phyloP scores from a whole-genome alignment of 2,888 invertebrate species.

The Ormyrus labotus region DNA sequence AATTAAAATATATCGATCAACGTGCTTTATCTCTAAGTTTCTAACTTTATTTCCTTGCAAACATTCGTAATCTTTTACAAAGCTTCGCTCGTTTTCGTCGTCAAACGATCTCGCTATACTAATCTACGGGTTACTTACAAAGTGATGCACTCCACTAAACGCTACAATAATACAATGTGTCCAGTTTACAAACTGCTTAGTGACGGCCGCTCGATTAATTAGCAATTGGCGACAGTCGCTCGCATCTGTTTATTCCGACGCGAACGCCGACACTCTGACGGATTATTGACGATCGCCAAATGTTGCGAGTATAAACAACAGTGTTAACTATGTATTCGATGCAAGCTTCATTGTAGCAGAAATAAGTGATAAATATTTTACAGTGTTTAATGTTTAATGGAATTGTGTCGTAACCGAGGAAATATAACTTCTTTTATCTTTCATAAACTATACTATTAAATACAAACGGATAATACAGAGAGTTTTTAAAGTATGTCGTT shows the following conservation, averaged over 20 bases:
- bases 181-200: conserved; percentile 18
- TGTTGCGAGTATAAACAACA: conserved; percentile 18
- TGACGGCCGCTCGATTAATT: not conserved
- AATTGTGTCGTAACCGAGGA: conserved; percentile 13
- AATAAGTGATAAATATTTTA: conserved; percentile 28
- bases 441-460: not conserved
- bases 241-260: not conserved
- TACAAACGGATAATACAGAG: not conserved
- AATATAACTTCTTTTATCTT: conserved; percentile 5
- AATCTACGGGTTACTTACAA: conserved; percentile 22
- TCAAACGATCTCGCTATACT: conserved; percentile 9
- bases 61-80: conserved; percentile 8
- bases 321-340: conserved; percentile 6
- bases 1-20: conserved; percentile 60
- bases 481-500: conserved; percentile 1
- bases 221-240: not conserved
- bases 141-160: conserved; percentile 2
- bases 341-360: not conserved
- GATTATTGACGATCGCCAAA: conserved; percentile 14
- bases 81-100: conserved; percentile 10
- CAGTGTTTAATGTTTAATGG: conserved; percentile 32
- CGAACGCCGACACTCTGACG: not conserved
- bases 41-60: not conserved
- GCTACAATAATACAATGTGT: conserved; percentile 26
- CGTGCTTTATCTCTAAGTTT: conserved; percentile 40